Percentiles rank a stretch among this genome's conserved stretches.
These are phyloP conservation scores for Triplophysa yarkandensis DNA, from an alignment of 2,797 vertebrate species.

Conservation along the genomic window DNA sequence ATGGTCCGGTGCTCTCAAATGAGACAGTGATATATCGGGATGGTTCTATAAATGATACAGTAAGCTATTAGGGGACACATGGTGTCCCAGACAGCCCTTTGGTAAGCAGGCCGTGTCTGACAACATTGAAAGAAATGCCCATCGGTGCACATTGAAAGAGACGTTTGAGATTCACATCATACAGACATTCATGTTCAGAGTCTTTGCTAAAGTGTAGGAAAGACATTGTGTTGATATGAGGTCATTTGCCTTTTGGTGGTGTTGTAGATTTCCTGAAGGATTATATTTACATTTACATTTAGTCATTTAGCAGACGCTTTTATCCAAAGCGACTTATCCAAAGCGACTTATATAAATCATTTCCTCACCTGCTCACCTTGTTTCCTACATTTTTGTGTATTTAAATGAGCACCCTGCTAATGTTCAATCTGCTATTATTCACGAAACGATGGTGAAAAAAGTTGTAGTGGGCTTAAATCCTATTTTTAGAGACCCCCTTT, in stretches of 20 bases:
- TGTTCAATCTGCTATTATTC: not conserved
- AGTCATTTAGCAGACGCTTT: too few relatives aligned
- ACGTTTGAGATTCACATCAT: not conserved
- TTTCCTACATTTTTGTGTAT: not conserved
- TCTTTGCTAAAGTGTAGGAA: not conserved
- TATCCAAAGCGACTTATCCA: too few relatives aligned
- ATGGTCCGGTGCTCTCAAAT: not conserved
- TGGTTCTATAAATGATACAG: slow-evolving; percentile 30
- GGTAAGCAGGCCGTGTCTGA: slow-evolving; percentile 49
- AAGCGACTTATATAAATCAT: too few relatives aligned
- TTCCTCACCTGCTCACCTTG: not conserved
- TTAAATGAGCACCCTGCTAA: not conserved
- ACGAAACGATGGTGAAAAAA: not conserved
- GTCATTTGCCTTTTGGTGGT: slow-evolving; percentile 39
- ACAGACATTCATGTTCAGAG: not conserved
- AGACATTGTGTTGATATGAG: not conserved
- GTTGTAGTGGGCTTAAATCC: too few relatives aligned
- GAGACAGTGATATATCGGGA: slow-evolving; percentile 26
- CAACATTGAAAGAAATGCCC: slow-evolving; percentile 16
- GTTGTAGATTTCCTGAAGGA: slow-evolving; percentile 9
- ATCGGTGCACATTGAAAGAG: slow-evolving; percentile 9
- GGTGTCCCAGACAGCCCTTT: slow-evolving; percentile 54
- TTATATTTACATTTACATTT: not conserved
- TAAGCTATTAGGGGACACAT: slow-evolving; percentile 26
- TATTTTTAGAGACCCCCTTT: too few relatives aligned